Conservation (phyloP, 1,140 invertebrate species). For the Diabrotica undecimpunctata region DNA sequence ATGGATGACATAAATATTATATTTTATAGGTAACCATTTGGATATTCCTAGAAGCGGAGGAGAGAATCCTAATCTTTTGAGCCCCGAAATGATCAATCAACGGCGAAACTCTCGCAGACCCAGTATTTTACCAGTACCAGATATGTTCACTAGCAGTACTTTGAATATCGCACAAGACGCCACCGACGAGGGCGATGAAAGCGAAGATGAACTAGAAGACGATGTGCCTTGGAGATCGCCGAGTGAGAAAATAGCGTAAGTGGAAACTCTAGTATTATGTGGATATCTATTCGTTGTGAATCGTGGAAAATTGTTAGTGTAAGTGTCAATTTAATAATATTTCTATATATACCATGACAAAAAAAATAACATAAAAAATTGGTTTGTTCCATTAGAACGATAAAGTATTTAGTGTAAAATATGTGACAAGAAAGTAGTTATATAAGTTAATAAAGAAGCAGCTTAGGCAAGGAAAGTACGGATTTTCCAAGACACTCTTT, state of each 20-base stretch:
- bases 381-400: too few relatives aligned
- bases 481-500: too few relatives aligned
- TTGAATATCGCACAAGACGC: slow-evolving; percentile 71
- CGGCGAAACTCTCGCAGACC: slow-evolving; percentile 77
- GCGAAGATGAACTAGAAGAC: slow-evolving; percentile 83
- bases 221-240: slow-evolving; percentile 85
- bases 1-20: too few relatives aligned
- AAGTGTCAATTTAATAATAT: too few relatives aligned
- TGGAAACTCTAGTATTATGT: slow-evolving; percentile 27
- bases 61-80: slow-evolving; percentile 76
- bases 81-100: slow-evolving; percentile 69
- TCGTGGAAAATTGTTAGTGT: too few relatives aligned
- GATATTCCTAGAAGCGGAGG: slow-evolving; percentile 64
- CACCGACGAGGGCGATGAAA: slow-evolving; percentile 72
- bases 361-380: too few relatives aligned
- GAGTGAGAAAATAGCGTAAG: slow-evolving; percentile 87
- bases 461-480: too few relatives aligned
- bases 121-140: slow-evolving; percentile 82
- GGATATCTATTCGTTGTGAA: too few relatives aligned
- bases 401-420: too few relatives aligned
- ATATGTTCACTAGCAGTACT: slow-evolving; percentile 77
- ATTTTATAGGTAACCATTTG: slow-evolving; percentile 61
- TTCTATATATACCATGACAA: too few relatives aligned
- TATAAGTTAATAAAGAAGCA: too few relatives aligned
- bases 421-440: too few relatives aligned